Base-by-base conservation (phyloP, 2,888 invertebrate genomes). In the Latrodectus hesperus region DNA sequence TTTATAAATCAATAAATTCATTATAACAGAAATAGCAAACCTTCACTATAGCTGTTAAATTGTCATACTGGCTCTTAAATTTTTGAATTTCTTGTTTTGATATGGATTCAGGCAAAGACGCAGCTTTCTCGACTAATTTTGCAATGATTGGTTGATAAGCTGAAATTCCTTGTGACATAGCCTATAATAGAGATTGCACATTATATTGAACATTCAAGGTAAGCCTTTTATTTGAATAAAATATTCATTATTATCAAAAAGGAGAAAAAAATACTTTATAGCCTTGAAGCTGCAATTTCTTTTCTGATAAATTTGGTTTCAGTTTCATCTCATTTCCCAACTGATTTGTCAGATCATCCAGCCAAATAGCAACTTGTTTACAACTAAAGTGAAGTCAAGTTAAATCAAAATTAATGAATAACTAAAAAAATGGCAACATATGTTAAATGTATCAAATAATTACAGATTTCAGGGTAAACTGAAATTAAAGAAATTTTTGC, bases 61-160 rank as follows among this genome's bases (percentile, higher is more conserved):
- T 93, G 75, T 94, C 94, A 91, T 97, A 97, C 89, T 95, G 94
- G 17, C 95, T 94, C 75, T 96, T 94, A n/a, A 95, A 95, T 86
- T 95, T 95, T 16, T 94, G 94, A 14, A 97, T 93, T 92, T 95
- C 95, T 53, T 94, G 94, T 90, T 95, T 95, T 0, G 96, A 95
- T 90, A 96, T 96, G 87, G 95, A 95, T 91, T 97, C 97, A 1
- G 95, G 95, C 89, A 97, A 94, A 11, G 95, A 94, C 60, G 95
- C 95, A 1, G 96, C 95, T 92, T 97, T 96, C 17, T 96, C 96
- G 90, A 95, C 95, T 9, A 98, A 92, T 91, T 97, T 96, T 90
- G 96, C 95, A 51, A 98, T 93, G 90, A 98, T 96, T 86, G 95
- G 96, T 91, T 96, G 95, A 91, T 98, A 97, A 68, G 97, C 94